phyloP scores from a whole-genome alignment of 2,888 invertebrate genomes.

The Shargacucullia verbasci region DNA sequence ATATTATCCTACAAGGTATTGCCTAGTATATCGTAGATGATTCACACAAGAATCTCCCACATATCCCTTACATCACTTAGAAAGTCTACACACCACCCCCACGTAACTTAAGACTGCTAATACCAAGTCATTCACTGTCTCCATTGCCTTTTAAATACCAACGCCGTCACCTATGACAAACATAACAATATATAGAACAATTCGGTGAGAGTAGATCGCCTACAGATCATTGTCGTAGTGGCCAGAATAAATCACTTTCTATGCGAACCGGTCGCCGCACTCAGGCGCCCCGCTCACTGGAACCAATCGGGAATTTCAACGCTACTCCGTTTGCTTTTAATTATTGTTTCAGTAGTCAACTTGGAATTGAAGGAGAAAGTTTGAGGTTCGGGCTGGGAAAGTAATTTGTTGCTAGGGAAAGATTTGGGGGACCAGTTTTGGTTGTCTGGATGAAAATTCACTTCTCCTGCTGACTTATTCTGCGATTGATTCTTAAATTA shows the following conservation, averaged over 20 bases:
- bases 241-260: constrained; percentile 69
- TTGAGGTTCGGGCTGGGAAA: not conserved
- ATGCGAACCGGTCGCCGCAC: constrained; percentile 54
- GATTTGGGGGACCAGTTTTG: too few relatives aligned
- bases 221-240: constrained; percentile 62
- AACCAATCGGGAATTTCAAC: constrained; percentile 42
- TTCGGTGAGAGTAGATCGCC: constrained; percentile 65
- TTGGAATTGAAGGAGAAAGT: constrained; percentile 33
- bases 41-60: not conserved
- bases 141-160: not conserved
- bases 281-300: constrained; percentile 27
- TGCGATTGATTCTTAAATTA: too few relatives aligned
- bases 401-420: constrained; percentile 13
- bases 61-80: not conserved
- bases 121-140: constrained; percentile 9
- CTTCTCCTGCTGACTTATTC: too few relatives aligned
- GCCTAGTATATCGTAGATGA: too few relatives aligned
- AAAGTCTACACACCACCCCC: constrained; percentile 11
- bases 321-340: constrained; percentile 16
- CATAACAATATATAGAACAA: constrained; percentile 16
- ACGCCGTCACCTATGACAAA: not conserved
- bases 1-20: too few relatives aligned
- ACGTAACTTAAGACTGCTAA: constrained; percentile 1
- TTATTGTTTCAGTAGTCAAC: constrained; percentile 17
- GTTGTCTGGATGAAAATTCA: too few relatives aligned